These are phyloP conservation scores for Malurus melanocephalus DNA, from an alignment of 2,113 vertebrate species.

Conservation along the genomic window DNA sequence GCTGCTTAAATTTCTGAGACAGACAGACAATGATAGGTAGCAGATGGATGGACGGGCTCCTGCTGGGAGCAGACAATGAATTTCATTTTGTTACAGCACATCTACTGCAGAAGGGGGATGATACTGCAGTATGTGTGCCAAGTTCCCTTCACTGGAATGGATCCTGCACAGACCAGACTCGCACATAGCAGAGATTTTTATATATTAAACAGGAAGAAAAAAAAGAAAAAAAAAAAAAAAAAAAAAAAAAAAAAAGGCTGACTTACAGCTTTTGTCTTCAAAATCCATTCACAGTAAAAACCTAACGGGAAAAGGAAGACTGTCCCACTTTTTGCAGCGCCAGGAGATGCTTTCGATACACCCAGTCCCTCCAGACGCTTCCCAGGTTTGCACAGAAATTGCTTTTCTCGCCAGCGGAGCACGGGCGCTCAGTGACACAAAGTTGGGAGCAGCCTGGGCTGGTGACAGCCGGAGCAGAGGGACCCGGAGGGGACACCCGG, in stretches of 20 bases:
- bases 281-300: constrained; percentile 30
- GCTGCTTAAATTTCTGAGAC: constrained; percentile 32
- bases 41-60: constrained; percentile 37
- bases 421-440: neutral
- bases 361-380: neutral
- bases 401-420: neutral
- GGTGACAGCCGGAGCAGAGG: accelerated
- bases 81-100: constrained; percentile 40
- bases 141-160: neutral
- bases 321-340: constrained; percentile 22
- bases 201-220: constrained; percentile 8
- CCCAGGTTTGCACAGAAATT: neutral
- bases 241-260: neutral
- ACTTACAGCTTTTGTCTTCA: constrained; percentile 56
- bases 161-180: neutral
- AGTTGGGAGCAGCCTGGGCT: neutral
- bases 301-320: constrained; percentile 3
- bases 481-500: neutral
- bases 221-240: no score
- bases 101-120: constrained; percentile 36
- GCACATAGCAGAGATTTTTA: constrained; percentile 11
- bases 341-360: neutral
- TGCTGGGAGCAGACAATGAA: constrained; percentile 46
- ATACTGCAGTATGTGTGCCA: constrained; percentile 49
- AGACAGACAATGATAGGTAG: constrained; percentile 42